A percentile compares a stretch with the other conserved stretches of the same genome.
These are phyloP conservation scores for Polypterus bichir DNA, from an alignment of 2,113 vertebrate genomes.

Conservation along the genomic window DNA sequence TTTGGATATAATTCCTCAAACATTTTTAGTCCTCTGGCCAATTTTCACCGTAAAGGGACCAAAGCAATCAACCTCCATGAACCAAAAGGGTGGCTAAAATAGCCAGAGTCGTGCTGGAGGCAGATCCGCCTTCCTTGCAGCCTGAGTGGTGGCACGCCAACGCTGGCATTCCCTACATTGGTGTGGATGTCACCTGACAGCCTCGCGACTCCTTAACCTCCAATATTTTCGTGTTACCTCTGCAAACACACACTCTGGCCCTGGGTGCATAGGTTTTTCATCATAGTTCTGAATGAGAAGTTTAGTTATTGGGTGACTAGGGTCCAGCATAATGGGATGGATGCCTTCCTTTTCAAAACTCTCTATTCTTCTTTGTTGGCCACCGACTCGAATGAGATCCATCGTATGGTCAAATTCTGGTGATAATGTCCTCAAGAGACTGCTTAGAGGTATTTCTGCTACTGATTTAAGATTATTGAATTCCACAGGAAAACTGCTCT, in stretches of 20 bases:
- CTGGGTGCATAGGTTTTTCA: slow-evolving; percentile 4
- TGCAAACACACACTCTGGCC: slow-evolving; percentile 14
- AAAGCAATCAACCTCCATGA: slow-evolving; percentile 3
- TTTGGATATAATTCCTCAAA: too few species aligned
- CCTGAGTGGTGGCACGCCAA: slow-evolving; percentile 5
- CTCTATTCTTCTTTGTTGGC: neutral
- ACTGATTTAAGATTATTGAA: neutral
- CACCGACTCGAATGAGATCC: neutral
- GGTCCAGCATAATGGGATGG: slow-evolving; percentile 8
- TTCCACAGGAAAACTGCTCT: neutral
- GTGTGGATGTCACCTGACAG: slow-evolving; percentile 1
- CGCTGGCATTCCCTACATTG: slow-evolving; percentile 3
- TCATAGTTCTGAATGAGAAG: slow-evolving; percentile 10
- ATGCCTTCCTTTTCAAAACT: neutral
- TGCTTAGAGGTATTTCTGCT: neutral
- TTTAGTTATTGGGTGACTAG: slow-evolving; percentile 5
- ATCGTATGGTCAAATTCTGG: neutral
- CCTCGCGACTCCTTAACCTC: slow-evolving; percentile 9
- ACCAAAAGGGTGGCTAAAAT: slow-evolving; percentile 11
- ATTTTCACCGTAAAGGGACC: too few species aligned
- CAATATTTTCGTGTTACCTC: slow-evolving; percentile 6
- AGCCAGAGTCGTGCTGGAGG: slow-evolving; percentile 7
- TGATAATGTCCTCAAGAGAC: neutral
- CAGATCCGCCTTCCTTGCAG: slow-evolving; percentile 11
- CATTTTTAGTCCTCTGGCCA: too few species aligned